Evolutionary conservation across 2,797 vertebrate species (phyloP), one percentile per base, ranked within the genome.

Genomic region (Danio aesculapii): DNA sequence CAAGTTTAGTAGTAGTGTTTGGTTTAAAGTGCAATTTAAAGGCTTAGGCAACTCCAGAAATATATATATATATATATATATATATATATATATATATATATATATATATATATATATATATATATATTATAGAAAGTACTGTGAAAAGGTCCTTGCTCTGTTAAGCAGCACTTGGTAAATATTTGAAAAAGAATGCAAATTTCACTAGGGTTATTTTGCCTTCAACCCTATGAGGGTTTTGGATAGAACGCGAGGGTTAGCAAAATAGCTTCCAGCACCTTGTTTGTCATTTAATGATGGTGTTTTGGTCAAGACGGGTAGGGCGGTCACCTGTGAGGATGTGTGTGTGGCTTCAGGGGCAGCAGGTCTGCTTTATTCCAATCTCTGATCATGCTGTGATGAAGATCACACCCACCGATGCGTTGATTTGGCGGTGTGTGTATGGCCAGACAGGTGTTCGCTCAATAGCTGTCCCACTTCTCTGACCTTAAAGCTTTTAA

Each of bases 401-500:
- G 80, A 86, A 89, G 86, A 90, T 89, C 93, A 92, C 88, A 50
- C 91, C 89, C 90, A 89, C 85, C 80, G 80, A 89, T 87, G 87
- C 87, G 86, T 58, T 69, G 30, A 46, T 21, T 52, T 49, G 43
- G 6, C 17, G 49, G 52, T 81, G 70, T 66, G 71, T 76, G 67
- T 50, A 71, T 90, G 91, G 85, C 39, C 72, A 91, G 91, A 92
- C 92, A 93, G 92, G 93, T 95, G 91, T 91, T 90, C 86, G 91
- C 88, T 93, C 91, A 85, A 93, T 93, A 92, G 90, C 91, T 91
- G 92, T 91, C 91, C 92, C 91, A 93, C 90, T 93, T 93, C 89
- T 88, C 83, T 91, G 90, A 92, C 94, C 92, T 93, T 93, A 93
- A 93, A 93, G 92, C 92, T 92, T 93, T 92, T 94, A 93, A 93